Base-by-base conservation (phyloP, 2,888 invertebrate species). In the Nasonovia ribisnigri region DNA sequence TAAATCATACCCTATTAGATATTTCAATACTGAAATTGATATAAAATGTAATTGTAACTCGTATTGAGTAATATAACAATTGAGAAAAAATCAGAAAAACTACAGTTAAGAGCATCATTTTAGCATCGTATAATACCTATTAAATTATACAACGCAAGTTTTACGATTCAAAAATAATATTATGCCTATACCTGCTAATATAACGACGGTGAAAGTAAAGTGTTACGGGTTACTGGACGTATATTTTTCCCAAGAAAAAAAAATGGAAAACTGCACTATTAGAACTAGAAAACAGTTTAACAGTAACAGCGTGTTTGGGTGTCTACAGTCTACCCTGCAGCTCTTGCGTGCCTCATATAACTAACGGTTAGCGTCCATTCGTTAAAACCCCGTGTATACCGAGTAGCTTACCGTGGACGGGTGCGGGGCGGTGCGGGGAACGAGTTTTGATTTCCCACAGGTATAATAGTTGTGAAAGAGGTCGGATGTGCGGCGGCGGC, bases 401-500 rank as follows among this genome's bases (percentile, higher is more conserved):
- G 48, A 4, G 67, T 46, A n/a, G 60, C n/a, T 46, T 60, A n/a
- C 10, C 46, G 67, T 0, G 43, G 46, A 13, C 13, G 36, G 0
- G 24, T n/a, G 54, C 10, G 29, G n/a, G 1, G 11, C 54, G 43
- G 46, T 5, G 84, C 3, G 20, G 48, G 77, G n/a, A 36, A 86
- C 51, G n/a, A 88, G 92, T 92, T 92, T 92, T 92, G 92, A 92
- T 92, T 92, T 92, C 92, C 92, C 92, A n/a, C 43, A 88, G 92
- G 92, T 92, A 89, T 42, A 77, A 77, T 77, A 84, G 54, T 92
- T 92, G 48, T n/a, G 92, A 57, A 88, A 88, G 92, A 67, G 54
- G n/a, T 29, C 26, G 87, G 60, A 10, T 10, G 48, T 1, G 1
- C 20, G 36, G 88, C 6, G 51, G 36, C 16, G 46, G 3, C n/a